A percentile compares a stretch with the other conserved stretches of the same genome.
Conservation (phyloP, 2,888 invertebrate species). For the Rhabditoides inermis region DNA sequence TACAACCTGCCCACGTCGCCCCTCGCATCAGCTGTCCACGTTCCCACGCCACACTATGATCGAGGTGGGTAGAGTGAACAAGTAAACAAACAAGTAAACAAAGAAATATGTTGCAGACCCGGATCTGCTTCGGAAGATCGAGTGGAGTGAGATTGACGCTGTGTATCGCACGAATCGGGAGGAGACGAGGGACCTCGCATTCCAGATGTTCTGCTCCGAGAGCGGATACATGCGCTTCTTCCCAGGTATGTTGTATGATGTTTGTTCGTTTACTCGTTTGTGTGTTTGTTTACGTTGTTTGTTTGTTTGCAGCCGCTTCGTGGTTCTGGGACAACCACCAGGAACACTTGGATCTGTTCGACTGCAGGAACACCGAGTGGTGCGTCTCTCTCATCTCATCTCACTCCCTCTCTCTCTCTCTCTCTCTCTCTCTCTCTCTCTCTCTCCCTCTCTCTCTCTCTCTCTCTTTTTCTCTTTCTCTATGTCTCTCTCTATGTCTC, state of each 20-base stretch:
- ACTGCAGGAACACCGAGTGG: slow-evolving; percentile 62
- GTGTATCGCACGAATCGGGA: slow-evolving; percentile 48
- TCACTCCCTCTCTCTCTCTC: too few relatives aligned
- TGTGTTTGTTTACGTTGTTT: background rate
- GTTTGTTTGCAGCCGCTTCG: slow-evolving; percentile 31
- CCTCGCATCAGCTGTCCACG: slow-evolving; percentile 55
- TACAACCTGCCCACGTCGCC: slow-evolving; percentile 44
- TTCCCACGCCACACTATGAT: slow-evolving; percentile 58
- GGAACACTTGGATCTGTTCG: slow-evolving; percentile 67
- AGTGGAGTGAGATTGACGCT: slow-evolving; percentile 83
- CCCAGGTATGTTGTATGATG: slow-evolving; percentile 66
- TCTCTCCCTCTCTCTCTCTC: too few relatives aligned
- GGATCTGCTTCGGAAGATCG: slow-evolving; percentile 78
- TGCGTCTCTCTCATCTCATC: slow-evolving; percentile 26
- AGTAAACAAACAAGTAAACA: background rate
- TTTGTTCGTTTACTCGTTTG: background rate
- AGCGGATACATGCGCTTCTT: slow-evolving; percentile 84
- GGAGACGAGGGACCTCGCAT: slow-evolving; percentile 55
- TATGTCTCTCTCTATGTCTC: too few relatives aligned
- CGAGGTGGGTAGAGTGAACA: slow-evolving; percentile 52
- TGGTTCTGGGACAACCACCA: slow-evolving; percentile 49
- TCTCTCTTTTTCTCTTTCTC: too few relatives aligned
- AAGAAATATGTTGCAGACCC: slow-evolving; percentile 58
- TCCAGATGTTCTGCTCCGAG: slow-evolving; percentile 95
- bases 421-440: too few relatives aligned